These are phyloP conservation scores for Sinodicranocentrus sp. DNA, from an alignment of 2,888 invertebrate species.

Conservation along the genomic window DNA sequence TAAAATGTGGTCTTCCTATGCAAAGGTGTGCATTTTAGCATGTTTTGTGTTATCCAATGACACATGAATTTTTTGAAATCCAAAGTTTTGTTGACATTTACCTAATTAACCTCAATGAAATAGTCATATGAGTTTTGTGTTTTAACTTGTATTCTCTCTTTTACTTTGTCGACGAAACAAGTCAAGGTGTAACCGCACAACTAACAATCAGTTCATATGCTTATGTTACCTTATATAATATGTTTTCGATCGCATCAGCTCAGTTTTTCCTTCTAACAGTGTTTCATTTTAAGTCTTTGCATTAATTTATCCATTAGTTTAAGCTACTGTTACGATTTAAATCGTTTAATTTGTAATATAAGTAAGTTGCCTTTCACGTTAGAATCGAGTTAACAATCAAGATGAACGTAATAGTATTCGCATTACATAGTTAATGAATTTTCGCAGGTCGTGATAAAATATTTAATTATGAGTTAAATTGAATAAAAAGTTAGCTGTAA, in stretches of 20 bases:
- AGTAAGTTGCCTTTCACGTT: background rate
- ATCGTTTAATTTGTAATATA: background rate
- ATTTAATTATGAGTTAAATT: background rate
- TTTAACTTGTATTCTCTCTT: background rate
- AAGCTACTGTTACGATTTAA: background rate
- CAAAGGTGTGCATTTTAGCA: no score
- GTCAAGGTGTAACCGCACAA: background rate
- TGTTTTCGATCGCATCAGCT: background rate
- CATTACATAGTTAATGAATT: background rate
- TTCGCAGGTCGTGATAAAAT: background rate
- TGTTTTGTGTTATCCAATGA: no score
- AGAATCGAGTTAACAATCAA: background rate
- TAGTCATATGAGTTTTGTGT: background rate
- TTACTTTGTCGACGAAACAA: background rate
- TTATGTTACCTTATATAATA: background rate
- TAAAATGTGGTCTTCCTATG: slow-evolving; percentile 48
- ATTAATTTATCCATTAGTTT: background rate
- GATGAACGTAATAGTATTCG: background rate
- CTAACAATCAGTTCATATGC: background rate
- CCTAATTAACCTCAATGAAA: background rate
- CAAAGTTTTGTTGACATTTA: background rate
- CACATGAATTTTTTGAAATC: background rate
- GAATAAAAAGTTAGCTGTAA: background rate
- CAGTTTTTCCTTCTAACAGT: background rate
- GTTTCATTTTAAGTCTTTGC: background rate